These are phyloP conservation scores for Peribatodes rhomboidaria DNA, from an alignment of 2,888 invertebrate species.

Conservation along the genomic window DNA sequence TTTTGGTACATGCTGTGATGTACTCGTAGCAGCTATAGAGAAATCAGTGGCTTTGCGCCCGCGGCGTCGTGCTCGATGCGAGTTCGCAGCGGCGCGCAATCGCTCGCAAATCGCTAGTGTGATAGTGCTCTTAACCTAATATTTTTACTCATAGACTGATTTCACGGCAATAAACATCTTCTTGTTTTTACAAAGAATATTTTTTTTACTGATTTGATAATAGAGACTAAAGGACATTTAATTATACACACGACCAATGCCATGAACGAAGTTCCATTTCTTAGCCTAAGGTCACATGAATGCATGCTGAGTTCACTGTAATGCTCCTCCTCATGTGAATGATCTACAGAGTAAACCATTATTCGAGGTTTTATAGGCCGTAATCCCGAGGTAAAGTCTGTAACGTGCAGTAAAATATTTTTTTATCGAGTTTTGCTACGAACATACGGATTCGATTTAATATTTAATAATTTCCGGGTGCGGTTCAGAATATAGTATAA, in stretches of 20 bases:
- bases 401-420: slow-evolving; percentile 20
- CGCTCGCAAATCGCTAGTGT: too few species aligned
- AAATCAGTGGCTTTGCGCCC: too few species aligned
- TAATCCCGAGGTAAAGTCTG: slow-evolving; percentile 11
- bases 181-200: too few species aligned
- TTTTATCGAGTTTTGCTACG: slow-evolving; percentile 14
- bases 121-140: too few species aligned
- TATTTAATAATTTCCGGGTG: slow-evolving; percentile 13
- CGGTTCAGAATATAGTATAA: background rate
- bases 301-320: background rate
- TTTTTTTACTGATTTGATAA: too few species aligned
- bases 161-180: background rate
- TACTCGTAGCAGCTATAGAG: too few species aligned
- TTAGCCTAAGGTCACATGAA: background rate
- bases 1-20: too few species aligned
- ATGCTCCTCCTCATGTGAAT: slow-evolving; percentile 4
- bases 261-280: too few species aligned
- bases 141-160: background rate
- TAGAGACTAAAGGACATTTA: too few species aligned
- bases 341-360: slow-evolving; percentile 15
- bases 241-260: too few species aligned
- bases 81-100: too few species aligned
- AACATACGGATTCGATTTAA: slow-evolving; percentile 6
- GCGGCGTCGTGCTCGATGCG: too few species aligned
- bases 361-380: slow-evolving; percentile 20